Percentiles rank a stretch among this genome's conserved stretches.
phyloP scores from a whole-genome alignment of 2,113 vertebrate species.

The Gobio gobio region DNA sequence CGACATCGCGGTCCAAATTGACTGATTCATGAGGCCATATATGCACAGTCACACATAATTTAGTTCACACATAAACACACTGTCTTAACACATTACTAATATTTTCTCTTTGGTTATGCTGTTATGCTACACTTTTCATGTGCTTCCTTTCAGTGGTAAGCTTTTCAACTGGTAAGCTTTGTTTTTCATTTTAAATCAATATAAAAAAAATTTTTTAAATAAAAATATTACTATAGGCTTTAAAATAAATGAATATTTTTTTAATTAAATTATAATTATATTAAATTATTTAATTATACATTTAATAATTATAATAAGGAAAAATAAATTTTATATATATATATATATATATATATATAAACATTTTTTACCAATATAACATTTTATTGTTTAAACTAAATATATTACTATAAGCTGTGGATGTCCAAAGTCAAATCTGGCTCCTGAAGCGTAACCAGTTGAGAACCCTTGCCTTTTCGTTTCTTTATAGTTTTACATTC shows the following conservation, averaged over 20 bases:
- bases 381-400: too few species aligned
- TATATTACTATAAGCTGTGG: too few species aligned
- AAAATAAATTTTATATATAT: too few species aligned
- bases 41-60: neutral
- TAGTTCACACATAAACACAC: slow-evolving; percentile 15
- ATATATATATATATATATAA: too few species aligned
- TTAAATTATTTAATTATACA: too few species aligned
- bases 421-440: neutral
- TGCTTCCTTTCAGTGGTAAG: slow-evolving; percentile 28
- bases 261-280: too few species aligned
- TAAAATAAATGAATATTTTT: too few species aligned
- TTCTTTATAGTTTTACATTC: neutral
- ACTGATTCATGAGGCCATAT: slow-evolving; percentile 1
- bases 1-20: neutral
- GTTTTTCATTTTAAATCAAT: too few species aligned
- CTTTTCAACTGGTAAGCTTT: neutral
- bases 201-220: too few species aligned
- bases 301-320: too few species aligned
- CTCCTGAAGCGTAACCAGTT: neutral
- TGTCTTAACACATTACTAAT: slow-evolving; percentile 19
- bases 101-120: slow-evolving; percentile 14
- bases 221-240: too few species aligned
- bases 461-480: slow-evolving; percentile 12
- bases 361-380: too few species aligned
- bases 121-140: neutral